phyloP scores from a whole-genome alignment of 2,113 vertebrate species.

The Istiophorus platypterus region DNA sequence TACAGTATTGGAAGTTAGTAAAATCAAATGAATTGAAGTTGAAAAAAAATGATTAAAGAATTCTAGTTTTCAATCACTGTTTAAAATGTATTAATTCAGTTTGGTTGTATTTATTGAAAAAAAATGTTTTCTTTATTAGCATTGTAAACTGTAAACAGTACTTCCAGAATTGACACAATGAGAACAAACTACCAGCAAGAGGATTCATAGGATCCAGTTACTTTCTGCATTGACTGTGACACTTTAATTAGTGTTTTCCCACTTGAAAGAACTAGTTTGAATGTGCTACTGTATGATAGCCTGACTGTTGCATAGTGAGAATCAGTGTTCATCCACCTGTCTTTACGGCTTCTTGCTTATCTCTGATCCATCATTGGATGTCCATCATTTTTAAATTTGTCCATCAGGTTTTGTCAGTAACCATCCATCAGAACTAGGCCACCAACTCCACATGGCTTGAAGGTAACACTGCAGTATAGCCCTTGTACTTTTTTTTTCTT shows the following conservation, averaged over 20 bases:
- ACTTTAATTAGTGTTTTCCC: background rate
- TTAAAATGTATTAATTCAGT: background rate
- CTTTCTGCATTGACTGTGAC: constrained; percentile 22
- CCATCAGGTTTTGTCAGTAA: constrained; percentile 63
- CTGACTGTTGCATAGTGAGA: constrained; percentile 44
- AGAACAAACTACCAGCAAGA: constrained; percentile 34
- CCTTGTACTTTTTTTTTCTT: constrained; percentile 11
- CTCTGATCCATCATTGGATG: constrained; percentile 56
- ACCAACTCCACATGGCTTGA: constrained; percentile 31
- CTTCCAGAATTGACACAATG: constrained; percentile 7
- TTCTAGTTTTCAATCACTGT: background rate
- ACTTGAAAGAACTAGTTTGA: constrained; percentile 5
- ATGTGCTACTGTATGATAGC: constrained; percentile 24
- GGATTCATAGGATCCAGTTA: background rate
- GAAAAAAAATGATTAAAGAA: background rate
- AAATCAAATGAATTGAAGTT: background rate
- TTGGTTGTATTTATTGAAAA: constrained; percentile 2
- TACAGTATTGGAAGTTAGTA: background rate
- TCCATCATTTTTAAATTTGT: constrained; percentile 59
- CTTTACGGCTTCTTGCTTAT: constrained; percentile 38
- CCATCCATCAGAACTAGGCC: constrained; percentile 50
- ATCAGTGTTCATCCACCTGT: constrained; percentile 32
- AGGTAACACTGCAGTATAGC: constrained; percentile 14
- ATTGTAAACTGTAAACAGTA: background rate
- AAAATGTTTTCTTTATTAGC: background rate